phyloP scores from a whole-genome alignment of 2,888 invertebrate genomes.

The Dasysyrphus tricinctus region DNA sequence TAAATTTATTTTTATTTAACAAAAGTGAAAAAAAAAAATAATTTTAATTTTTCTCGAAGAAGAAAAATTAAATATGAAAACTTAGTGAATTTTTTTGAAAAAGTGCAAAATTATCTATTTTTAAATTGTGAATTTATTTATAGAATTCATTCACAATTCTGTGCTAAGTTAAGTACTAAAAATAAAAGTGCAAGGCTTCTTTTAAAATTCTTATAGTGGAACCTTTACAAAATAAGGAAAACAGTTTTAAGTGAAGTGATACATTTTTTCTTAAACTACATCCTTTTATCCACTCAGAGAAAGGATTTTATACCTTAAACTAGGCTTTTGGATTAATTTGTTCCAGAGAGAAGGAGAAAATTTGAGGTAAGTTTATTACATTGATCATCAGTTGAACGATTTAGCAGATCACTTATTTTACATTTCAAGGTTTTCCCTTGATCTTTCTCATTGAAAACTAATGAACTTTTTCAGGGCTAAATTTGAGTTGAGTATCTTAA shows the following conservation, averaged over 20 bases:
- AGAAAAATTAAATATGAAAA: constrained; percentile 19
- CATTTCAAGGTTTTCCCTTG: constrained; percentile 26
- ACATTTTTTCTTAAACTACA: constrained; percentile 3
- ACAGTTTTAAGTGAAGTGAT: constrained; percentile 33
- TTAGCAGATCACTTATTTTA: neutral
- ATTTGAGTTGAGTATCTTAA: neutral
- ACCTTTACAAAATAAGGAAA: neutral
- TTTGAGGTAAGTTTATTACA: constrained; percentile 50
- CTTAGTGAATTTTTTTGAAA: constrained; percentile 6
- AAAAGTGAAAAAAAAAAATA: constrained; percentile 1
- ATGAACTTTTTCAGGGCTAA: constrained; percentile 64
- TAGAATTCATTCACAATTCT: neutral
- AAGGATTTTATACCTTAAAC: constrained; percentile 33
- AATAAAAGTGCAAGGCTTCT: constrained; percentile 5
- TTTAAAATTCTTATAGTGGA: constrained; percentile 31
- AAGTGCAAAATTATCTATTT: neutral
- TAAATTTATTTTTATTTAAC: neutral
- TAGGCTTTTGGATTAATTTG: constrained; percentile 60
- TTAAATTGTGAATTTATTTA: constrained; percentile 8
- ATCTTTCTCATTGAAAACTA: constrained; percentile 27
- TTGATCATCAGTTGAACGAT: neutral
- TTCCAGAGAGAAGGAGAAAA: constrained; percentile 5
- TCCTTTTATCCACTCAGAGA: neutral
- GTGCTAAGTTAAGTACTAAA: neutral
- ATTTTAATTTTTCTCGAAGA: neutral